A percentile compares a stretch with the other conserved stretches of the same genome.
These are phyloP conservation scores for Acestrorhynchus altus DNA, from an alignment of 2,797 vertebrate genomes.

Conservation along the genomic window DNA sequence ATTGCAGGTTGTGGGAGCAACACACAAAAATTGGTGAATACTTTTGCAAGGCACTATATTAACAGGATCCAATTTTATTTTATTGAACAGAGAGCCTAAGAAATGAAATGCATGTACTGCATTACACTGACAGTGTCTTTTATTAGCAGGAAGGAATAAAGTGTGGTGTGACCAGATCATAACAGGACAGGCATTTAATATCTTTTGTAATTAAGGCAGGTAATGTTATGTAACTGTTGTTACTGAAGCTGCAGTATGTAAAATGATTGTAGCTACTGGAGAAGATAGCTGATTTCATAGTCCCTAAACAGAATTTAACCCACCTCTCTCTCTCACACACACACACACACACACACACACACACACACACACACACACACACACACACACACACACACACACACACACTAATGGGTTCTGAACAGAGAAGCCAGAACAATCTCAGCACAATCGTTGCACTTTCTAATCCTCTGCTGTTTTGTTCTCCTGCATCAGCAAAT, in stretches of 20 bases:
- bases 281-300: background rate
- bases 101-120: too few species aligned
- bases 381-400: background rate
- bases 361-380: too few species aligned
- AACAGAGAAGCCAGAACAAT: background rate
- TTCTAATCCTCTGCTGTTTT: background rate
- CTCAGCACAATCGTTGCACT: background rate
- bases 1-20: too few species aligned
- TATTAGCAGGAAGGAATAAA: background rate
- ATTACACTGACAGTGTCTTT: background rate
- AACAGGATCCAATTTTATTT: too few species aligned
- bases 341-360: background rate
- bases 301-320: background rate
- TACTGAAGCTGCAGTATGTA: background rate
- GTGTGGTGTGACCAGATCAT: too few species aligned
- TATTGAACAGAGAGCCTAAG: too few species aligned
- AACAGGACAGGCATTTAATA: background rate
- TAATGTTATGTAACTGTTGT: background rate
- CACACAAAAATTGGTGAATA: too few species aligned
- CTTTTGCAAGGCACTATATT: too few species aligned
- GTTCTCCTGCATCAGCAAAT: constrained; percentile 4
- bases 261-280: background rate
- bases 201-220: background rate
- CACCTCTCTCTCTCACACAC: background rate
- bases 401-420: background rate